These are phyloP conservation scores for Acrossocheilus wenchowensis DNA, from an alignment of 2,797 vertebrate genomes.

Conservation along the genomic window DNA sequence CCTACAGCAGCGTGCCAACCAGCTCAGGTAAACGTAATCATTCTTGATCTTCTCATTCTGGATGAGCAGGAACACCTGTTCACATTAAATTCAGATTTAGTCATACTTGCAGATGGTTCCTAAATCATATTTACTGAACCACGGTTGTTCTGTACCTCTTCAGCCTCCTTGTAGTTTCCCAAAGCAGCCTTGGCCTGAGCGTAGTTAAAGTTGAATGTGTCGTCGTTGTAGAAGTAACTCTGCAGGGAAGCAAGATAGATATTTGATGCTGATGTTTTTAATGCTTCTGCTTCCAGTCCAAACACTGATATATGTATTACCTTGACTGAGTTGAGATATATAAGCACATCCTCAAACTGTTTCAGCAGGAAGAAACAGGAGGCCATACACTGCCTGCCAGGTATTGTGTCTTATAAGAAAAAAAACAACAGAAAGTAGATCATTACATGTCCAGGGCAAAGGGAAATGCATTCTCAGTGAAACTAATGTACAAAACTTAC, in stretches of 20 bases:
- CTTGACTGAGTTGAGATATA: slow-evolving; percentile 98
- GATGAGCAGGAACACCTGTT: slow-evolving; percentile 92
- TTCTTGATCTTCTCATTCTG: slow-evolving; percentile 96
- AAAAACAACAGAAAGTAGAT: slow-evolving; percentile 8
- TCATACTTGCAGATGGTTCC: background rate
- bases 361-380: slow-evolving; percentile 95
- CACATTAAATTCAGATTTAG: slow-evolving; percentile 46
- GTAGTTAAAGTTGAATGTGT: slow-evolving; percentile 98
- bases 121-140: background rate
- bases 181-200: slow-evolving; percentile 95
- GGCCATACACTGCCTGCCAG: slow-evolving; percentile 98
- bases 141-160: slow-evolving; percentile 80
- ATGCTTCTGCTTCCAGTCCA: background rate
- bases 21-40: slow-evolving; percentile 95
- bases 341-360: slow-evolving; percentile 95
- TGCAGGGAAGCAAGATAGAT: slow-evolving; percentile 69
- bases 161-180: slow-evolving; percentile 91
- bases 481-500: background rate
- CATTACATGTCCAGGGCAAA: background rate
- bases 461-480: background rate
- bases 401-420: slow-evolving; percentile 90
- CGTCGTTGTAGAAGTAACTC: slow-evolving; percentile 96
- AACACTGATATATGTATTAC: slow-evolving; percentile 71
- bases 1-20: slow-evolving; percentile 96
- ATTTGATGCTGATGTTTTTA: background rate